phyloP scores from a whole-genome alignment of 2,113 vertebrate genomes.

The Mustelus asterias region DNA sequence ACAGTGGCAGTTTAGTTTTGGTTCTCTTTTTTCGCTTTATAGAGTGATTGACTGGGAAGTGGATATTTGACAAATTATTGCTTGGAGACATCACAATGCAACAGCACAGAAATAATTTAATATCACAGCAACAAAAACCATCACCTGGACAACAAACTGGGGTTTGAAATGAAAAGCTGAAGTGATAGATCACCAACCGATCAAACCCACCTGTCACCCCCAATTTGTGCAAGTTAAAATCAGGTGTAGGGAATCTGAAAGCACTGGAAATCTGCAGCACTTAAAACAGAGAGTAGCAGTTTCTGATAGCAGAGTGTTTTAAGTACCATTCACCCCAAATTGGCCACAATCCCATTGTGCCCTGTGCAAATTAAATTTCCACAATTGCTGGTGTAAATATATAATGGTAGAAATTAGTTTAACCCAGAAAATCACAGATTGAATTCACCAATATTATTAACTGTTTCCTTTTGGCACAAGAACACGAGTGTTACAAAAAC shows the following conservation, averaged over 20 bases:
- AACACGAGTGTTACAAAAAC: too few relatives aligned
- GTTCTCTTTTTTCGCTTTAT: background rate
- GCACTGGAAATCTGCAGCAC: background rate
- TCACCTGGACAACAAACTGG: background rate
- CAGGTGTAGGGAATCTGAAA: background rate
- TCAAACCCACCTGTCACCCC: background rate
- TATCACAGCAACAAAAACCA: background rate
- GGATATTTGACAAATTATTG: background rate
- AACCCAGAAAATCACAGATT: background rate
- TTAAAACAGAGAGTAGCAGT: background rate
- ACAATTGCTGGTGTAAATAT: background rate
- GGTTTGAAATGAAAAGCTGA: background rate
- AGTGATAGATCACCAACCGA: background rate
- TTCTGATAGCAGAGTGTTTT: background rate
- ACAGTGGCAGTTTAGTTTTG: background rate
- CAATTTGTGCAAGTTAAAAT: background rate
- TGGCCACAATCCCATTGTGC: background rate
- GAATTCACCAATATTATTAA: background rate
- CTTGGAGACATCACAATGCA: background rate
- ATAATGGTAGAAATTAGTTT: background rate
- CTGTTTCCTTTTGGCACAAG: background rate
- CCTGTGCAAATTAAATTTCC: background rate
- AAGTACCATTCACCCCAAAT: background rate
- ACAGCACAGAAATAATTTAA: background rate
- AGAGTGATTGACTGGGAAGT: background rate